These are phyloP conservation scores for Hanleya hanleyi DNA, from an alignment of 2,888 invertebrate genomes.

Conservation along the genomic window DNA sequence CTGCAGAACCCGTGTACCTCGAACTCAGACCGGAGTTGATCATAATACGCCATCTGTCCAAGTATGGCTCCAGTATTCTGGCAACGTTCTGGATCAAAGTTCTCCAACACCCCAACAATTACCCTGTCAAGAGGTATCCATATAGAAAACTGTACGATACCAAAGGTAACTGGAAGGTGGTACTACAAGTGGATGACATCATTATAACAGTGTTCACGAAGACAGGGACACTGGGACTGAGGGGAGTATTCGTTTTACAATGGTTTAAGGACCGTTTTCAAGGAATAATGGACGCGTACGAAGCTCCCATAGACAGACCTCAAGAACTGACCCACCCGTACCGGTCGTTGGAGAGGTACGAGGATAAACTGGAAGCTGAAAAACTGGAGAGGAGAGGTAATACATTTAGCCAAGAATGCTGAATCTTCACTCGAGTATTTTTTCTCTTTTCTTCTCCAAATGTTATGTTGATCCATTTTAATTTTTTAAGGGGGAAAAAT, in stretches of 20 bases:
- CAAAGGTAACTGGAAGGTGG: constrained; percentile 48
- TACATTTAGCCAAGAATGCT: too few species aligned
- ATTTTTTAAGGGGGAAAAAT: too few species aligned
- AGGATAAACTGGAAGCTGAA: constrained; percentile 36
- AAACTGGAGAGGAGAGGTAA: constrained; percentile 12
- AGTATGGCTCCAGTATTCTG: constrained; percentile 57
- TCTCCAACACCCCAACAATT: constrained; percentile 64
- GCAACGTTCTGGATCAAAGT: constrained; percentile 66
- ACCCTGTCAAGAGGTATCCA: constrained; percentile 55
- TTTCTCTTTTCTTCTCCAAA: too few species aligned
- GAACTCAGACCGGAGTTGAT: constrained; percentile 48
- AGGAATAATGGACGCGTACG: constrained; percentile 53
- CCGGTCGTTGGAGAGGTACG: constrained; percentile 42
- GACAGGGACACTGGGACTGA: constrained; percentile 55
- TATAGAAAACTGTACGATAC: constrained; percentile 57
- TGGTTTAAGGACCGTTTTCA: constrained; percentile 60
- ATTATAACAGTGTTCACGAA: constrained; percentile 55
- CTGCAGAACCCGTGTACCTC: constrained; percentile 58
- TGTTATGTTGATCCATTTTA: too few species aligned
- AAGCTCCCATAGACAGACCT: constrained; percentile 31
- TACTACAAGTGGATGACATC: constrained; percentile 57
- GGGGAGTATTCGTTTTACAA: constrained; percentile 57
- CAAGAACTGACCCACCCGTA: constrained; percentile 33
- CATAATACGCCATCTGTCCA: constrained; percentile 46
- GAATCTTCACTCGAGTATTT: too few species aligned